Base-by-base conservation (phyloP, 2,888 invertebrate genomes). In the Hemicrepidius hirtus region DNA sequence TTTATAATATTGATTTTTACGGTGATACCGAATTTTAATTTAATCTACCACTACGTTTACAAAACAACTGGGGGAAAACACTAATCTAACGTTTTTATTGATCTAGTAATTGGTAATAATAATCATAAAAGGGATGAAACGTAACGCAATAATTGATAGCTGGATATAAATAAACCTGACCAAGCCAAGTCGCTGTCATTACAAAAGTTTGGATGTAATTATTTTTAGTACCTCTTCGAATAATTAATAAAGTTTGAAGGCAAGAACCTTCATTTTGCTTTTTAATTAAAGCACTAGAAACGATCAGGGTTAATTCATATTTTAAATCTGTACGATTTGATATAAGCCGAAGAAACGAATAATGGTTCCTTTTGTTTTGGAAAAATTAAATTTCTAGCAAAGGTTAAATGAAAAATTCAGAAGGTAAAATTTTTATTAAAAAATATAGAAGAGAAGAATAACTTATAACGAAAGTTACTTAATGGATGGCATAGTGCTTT, bases 211-310 rank as follows among this genome's bases (percentile, higher is more conserved):
- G 50, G 20, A 7, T 50, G 12, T 28, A 50, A 50, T 28, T 50
- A 50, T 50, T 21, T 50, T 50, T 50, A 50, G 28, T 20, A 28
- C 50, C 24, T 50, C 44, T 44, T 50, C 21, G 21, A 28, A 28
- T 50, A 50, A 50, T 50, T 50, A 50, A 50, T 28, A 50, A 50
- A 50, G 50, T 50, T 50, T 24, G 50, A 12, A 24, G 28, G 50
- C n/a, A 24, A 13, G 24, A 50, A 50, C 50, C 50, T 28, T 21
- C n/a, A 50, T 28, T 50, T 24, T 50, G 24, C 24, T 50, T 28
- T 28, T 50, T 50, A 28, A 50, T 50, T 50, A 50, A 50, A 28
- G 20, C 50, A 50, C 50, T 50, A 28, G 28, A 50, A 50, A 24
- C 20, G 50, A 13, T 50, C 13, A 12, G 5, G 24, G 18, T 18